A percentile compares a stretch with the other conserved stretches of the same genome.
These are phyloP conservation scores for Dallia pectoralis DNA, from an alignment of 2,797 vertebrate species.

Conservation along the genomic window DNA sequence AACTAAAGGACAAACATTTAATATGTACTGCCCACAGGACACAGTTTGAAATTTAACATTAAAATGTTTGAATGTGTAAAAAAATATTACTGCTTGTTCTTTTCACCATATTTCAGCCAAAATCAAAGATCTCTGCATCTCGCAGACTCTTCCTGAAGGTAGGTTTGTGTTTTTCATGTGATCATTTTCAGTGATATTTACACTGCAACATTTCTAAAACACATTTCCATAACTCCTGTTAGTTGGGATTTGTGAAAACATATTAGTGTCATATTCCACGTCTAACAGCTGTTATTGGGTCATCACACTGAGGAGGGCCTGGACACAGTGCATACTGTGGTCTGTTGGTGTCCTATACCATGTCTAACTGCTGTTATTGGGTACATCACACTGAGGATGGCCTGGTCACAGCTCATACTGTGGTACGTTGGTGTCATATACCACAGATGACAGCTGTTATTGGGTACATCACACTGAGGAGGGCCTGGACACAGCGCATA, in stretches of 20 bases:
- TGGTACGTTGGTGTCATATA: too few species aligned
- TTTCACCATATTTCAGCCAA: slow-evolving; percentile 56
- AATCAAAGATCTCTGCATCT: slow-evolving; percentile 75
- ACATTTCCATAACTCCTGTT: not conserved
- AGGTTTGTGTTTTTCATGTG: not conserved
- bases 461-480: too few species aligned
- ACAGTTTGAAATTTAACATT: not conserved
- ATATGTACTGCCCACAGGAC: not conserved
- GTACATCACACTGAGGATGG: too few species aligned
- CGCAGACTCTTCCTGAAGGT: slow-evolving; percentile 77
- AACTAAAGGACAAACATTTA: not conserved
- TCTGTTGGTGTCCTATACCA: too few species aligned
- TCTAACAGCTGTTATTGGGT: too few species aligned
- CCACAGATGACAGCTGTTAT: too few species aligned
- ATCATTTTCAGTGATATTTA: not conserved
- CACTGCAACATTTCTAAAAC: not conserved
- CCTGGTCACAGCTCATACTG: too few species aligned
- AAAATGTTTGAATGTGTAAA: not conserved
- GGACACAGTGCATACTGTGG: too few species aligned
- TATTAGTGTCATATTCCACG: too few species aligned
- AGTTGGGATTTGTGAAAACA: not conserved
- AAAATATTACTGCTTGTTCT: not conserved
- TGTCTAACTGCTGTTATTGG: too few species aligned
- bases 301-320: too few species aligned
- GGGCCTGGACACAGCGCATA: too few species aligned